These are phyloP conservation scores for Hydrotaea diabolus DNA, from an alignment of 2,888 invertebrate genomes.

Conservation along the genomic window DNA sequence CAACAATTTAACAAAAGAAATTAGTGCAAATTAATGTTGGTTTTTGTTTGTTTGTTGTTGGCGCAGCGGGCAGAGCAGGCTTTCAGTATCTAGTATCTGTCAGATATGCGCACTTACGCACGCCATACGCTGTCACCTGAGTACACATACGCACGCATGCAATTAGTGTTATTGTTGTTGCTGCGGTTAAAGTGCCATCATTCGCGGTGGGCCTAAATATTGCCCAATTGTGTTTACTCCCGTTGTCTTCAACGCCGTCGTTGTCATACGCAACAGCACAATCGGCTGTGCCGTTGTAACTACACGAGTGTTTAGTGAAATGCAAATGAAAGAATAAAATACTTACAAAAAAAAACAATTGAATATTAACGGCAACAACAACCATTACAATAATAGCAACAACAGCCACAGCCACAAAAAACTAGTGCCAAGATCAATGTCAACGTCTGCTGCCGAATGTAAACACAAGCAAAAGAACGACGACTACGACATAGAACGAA, in stretches of 20 bases:
- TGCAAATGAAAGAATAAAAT: slow-evolving; percentile 2
- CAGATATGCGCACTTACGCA: background rate
- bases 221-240: slow-evolving; percentile 12
- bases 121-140: no score
- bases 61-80: background rate
- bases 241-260: background rate
- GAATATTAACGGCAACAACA: slow-evolving; percentile 13
- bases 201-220: background rate
- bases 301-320: background rate
- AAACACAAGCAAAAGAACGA: slow-evolving; percentile 2
- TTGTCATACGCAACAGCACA: background rate
- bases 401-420: slow-evolving; percentile 2
- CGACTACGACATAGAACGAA: slow-evolving; percentile 25
- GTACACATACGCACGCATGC: background rate
- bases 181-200: background rate
- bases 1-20: background rate
- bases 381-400: slow-evolving; percentile 28
- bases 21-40: background rate
- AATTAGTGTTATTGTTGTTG: background rate
- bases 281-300: background rate
- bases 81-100: background rate
- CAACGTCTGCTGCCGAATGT: slow-evolving; percentile 39
- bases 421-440: slow-evolving; percentile 66
- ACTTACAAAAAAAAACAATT: slow-evolving; percentile 8
- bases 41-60: background rate